These are phyloP conservation scores for Mya arenaria DNA, from an alignment of 1,140 invertebrate species.

Conservation along the genomic window DNA sequence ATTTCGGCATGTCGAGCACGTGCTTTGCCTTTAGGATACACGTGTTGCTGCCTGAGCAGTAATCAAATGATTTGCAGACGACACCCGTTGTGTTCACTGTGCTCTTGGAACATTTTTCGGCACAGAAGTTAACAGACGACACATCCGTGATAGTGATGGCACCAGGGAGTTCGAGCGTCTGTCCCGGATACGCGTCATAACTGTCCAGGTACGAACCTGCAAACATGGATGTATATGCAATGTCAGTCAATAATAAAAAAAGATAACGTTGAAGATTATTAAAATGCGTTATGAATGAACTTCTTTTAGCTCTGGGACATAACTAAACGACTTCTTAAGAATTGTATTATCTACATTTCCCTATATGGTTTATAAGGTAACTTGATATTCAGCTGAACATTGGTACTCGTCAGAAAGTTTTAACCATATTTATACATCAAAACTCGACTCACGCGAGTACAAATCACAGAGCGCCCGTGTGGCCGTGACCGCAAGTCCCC, in stretches of 20 bases:
- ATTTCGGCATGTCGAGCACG: conserved; percentile 29
- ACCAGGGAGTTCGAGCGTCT: background rate
- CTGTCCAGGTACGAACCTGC: conserved; percentile 46
- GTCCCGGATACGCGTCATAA: conserved; percentile 35
- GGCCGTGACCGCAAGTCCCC: background rate
- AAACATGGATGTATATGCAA: too few species aligned
- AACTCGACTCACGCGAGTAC: conserved; percentile 37
- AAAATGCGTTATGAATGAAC: too few species aligned
- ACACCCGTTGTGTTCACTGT: background rate
- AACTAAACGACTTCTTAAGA: too few species aligned
- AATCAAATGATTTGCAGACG: conserved; percentile 52
- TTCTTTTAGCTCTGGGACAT: too few species aligned
- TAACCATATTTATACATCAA: background rate
- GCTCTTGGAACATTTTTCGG: conserved; percentile 35
- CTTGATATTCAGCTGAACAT: background rate
- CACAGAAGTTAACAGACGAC: conserved; percentile 29
- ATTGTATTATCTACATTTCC: background rate
- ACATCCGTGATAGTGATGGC: conserved; percentile 23
- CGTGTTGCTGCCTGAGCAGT: conserved; percentile 9
- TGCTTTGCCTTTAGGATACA: conserved; percentile 39
- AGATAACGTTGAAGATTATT: too few species aligned
- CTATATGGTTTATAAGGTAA: background rate
- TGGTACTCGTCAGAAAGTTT: background rate
- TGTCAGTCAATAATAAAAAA: too few species aligned
- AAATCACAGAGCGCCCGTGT: conserved; percentile 37